Evolutionary conservation across 2,888 invertebrate species (phyloP).

Genomic region (Ophion slaviceki): DNA sequence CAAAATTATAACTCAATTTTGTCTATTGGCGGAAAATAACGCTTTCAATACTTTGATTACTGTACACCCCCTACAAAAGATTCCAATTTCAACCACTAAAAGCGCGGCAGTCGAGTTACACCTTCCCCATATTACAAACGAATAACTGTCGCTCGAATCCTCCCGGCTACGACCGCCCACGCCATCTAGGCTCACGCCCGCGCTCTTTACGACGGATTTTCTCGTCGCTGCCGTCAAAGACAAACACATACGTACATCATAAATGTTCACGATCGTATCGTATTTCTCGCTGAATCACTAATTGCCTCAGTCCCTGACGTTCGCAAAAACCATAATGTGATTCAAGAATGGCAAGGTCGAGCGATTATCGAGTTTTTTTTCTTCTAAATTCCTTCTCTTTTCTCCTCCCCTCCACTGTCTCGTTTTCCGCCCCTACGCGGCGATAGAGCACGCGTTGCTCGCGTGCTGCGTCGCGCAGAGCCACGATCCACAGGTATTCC

Average conservation of each 20-base stretch:
- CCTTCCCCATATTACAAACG: neutral
- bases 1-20: too few species aligned
- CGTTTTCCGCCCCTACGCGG: constrained; percentile 1
- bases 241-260: neutral
- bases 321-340: constrained; percentile 24
- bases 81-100: too few species aligned
- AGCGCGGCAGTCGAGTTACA: too few species aligned
- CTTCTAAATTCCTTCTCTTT: constrained; percentile 12
- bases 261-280: constrained; percentile 54
- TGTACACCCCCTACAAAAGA: too few species aligned
- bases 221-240: neutral
- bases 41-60: too few species aligned
- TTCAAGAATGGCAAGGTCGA: constrained; percentile 26
- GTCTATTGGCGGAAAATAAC: too few species aligned
- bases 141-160: constrained; percentile 8
- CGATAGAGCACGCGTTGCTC: constrained; percentile 33
- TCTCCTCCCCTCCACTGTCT: neutral
- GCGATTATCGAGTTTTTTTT: constrained; percentile 34
- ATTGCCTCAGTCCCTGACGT: constrained; percentile 40
- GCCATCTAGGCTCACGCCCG: constrained; percentile 4
- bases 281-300: constrained; percentile 59
- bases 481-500: constrained; percentile 8
- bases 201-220: constrained; percentile 2
- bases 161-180: neutral
- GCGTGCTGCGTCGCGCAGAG: constrained; percentile 7